These are phyloP conservation scores for Nothoprocta perdicaria DNA, from an alignment of 2,113 vertebrate genomes.

Conservation along the genomic window DNA sequence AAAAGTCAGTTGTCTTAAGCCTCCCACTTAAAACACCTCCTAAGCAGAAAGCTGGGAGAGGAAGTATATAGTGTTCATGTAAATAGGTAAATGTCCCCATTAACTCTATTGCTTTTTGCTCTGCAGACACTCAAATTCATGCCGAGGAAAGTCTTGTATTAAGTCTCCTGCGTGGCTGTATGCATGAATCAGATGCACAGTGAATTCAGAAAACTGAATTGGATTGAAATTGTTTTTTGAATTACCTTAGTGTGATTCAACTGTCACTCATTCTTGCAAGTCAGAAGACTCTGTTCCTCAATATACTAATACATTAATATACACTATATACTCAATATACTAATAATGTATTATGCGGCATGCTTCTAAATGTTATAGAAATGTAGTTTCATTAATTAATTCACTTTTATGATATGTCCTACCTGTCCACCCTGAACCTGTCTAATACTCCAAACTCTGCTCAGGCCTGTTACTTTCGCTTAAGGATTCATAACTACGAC, in stretches of 20 bases:
- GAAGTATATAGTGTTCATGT: not conserved
- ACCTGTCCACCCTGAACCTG: not conserved
- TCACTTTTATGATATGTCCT: not conserved
- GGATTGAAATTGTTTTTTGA: conserved; percentile 19
- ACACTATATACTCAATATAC: no score
- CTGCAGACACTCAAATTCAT: not conserved
- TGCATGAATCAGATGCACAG: not conserved
- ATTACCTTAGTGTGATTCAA: conserved; percentile 11
- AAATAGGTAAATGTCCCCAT: not conserved
- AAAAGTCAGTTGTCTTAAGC: not conserved
- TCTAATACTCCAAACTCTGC: not conserved
- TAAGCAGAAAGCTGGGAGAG: not conserved
- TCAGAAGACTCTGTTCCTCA: not conserved
- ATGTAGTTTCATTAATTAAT: conserved; percentile 30
- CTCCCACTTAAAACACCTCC: not conserved
- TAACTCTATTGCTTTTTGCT: not conserved
- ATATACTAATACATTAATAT: not conserved
- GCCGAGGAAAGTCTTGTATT: not conserved
- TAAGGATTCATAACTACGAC: not conserved
- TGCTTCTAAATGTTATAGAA: conserved; percentile 18
- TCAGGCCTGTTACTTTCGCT: conserved; percentile 22
- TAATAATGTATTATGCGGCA: not conserved
- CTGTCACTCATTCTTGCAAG: not conserved
- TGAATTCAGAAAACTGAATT: conserved; percentile 16
- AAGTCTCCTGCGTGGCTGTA: not conserved